Base-by-base conservation (phyloP, 2,113 vertebrate species). In the Ailuropoda melanoleuca region DNA sequence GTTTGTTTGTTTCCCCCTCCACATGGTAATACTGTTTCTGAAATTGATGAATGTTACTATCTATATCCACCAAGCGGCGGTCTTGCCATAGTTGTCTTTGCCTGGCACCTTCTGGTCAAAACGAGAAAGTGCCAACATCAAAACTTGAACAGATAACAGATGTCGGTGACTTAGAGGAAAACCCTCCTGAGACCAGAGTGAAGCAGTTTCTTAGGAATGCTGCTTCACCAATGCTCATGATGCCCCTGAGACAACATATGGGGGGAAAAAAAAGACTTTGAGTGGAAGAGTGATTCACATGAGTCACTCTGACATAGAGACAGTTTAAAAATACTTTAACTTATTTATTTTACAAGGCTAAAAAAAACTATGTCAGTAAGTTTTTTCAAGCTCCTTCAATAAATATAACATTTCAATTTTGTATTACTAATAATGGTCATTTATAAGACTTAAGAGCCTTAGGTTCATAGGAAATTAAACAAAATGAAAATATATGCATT, bases 51-150 rank as follows among this genome's bases (percentile, higher is more conserved):
- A 78, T 23, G 11, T 77, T 83, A 19, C 39, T 29, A 10, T 72
- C 31, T 56, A 29, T 39, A 53, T 43, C 66, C 23, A 48, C 77
- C 60, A 78, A 1, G 29, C 37, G 66, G 31, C 24, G 6, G n/a
- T 55, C 60, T n/a, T 85, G 8, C 29, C 29, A 26, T 12, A 60
- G 43, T 66, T 88, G 58, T 72, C 68, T 92, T 92, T 80, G 62
- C 21, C 72, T 93, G 93, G 85, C 68, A 92, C 77, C 89, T 74
- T 72, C 72, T 90, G 93, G 72, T 90, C 48, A 90, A 55, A 89
- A 39, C 37, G 72, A 89, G 56, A 60, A 77, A 68, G 29, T n/a
- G 64, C 26, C 24, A 64, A 34, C 34, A 21, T 53, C 50, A 53
- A 55, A 62, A 21, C 13, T 39, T 12, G 9, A 85, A 62, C 9